A percentile compares a stretch with the other conserved stretches of the same genome.
Evolutionary conservation across 2,113 vertebrate genomes (phyloP).

Genomic region (Aldabrachelys gigantea): DNA sequence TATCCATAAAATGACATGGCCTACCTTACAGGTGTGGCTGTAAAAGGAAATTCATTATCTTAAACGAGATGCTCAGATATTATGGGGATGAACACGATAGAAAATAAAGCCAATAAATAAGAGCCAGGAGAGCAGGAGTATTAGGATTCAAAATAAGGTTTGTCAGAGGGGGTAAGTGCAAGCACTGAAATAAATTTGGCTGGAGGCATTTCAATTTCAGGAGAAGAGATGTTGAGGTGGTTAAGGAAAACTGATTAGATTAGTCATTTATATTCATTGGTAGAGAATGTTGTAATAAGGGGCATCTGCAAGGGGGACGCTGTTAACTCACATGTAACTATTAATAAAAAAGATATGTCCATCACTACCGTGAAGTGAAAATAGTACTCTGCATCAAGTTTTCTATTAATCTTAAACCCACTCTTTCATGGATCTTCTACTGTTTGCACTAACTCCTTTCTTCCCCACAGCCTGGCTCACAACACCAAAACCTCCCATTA

Average conservation of each 20-base stretch:
- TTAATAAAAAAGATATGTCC: constrained; percentile 46
- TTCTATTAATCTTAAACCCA: neutral
- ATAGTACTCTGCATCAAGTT: neutral
- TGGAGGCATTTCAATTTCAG: constrained; percentile 70
- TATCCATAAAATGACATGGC: neutral
- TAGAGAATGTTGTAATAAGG: constrained; percentile 15
- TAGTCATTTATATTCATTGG: constrained; percentile 70
- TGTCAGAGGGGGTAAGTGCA: constrained; percentile 43
- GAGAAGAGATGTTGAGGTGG: constrained; percentile 61
- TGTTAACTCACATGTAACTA: constrained; percentile 31
- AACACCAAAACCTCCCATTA: neutral
- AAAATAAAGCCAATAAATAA: constrained; percentile 65
- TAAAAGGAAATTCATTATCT: constrained; percentile 5
- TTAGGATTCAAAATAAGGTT: constrained; percentile 64
- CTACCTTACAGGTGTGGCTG: neutral
- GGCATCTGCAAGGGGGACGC: constrained; percentile 39
- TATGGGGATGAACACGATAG: constrained; percentile 10
- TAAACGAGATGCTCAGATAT: neutral
- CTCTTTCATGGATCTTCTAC: neutral
- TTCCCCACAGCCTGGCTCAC: neutral
- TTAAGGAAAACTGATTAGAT: constrained; percentile 69
- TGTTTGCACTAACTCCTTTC: neutral
- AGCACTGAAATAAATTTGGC: constrained; percentile 67
- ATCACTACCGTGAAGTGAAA: constrained; percentile 21
- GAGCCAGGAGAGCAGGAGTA: constrained; percentile 24